Base-by-base conservation (phyloP, 2,888 invertebrate genomes). In the Trissolcus brochymenae region DNA sequence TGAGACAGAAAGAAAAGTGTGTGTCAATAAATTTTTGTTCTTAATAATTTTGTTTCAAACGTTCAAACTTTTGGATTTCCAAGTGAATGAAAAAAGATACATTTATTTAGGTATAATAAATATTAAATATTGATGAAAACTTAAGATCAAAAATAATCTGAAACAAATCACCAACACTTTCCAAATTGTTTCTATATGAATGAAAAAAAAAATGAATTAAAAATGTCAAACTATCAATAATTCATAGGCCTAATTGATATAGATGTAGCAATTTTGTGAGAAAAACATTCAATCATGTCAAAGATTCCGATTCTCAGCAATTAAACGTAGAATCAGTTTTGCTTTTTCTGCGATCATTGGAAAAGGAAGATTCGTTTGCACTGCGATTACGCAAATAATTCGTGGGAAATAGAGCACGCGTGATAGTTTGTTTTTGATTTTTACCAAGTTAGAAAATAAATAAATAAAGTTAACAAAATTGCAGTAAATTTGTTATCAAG, bases 301-400 rank as follows among this genome's bases (percentile, higher is more conserved):
- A 46, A 41, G 43, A 41, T 21, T n/a, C 25, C 21, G 51, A 49
- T 62, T 17, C 46, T 51, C 19, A 35, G 57, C 71, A 71, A 71
- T 71, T 71, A 71, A 35, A 57, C n/a, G 41, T 35, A 7, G 68
- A 60, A 60, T 21, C 53, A 21, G 41, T 14, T n/a, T n/a, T 17
- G 64, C 46, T 64, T 71, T 64, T 71, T 71, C 64, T 57, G 53
- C 53, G 46, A 62, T 43, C 41, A 16, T 43, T 59, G 46, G 59
- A 64, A 64, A 72, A 64, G 51, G 64, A 72, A 64, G 71, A 72
- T 59, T 53, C 64, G 64, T 59, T 53, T 51, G 21, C 17, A 43
- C 53, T 56, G 55, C 64, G 67, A 82, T 87, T 86, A 84, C 87
- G 87, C 86, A 87, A 87, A 85, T 86, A 82, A 82, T 82, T 82